Evolutionary conservation across 1,140 invertebrate species (phyloP), one percentile per base, ranked within the genome.

Genomic region (Philopotamus ludificatus): DNA sequence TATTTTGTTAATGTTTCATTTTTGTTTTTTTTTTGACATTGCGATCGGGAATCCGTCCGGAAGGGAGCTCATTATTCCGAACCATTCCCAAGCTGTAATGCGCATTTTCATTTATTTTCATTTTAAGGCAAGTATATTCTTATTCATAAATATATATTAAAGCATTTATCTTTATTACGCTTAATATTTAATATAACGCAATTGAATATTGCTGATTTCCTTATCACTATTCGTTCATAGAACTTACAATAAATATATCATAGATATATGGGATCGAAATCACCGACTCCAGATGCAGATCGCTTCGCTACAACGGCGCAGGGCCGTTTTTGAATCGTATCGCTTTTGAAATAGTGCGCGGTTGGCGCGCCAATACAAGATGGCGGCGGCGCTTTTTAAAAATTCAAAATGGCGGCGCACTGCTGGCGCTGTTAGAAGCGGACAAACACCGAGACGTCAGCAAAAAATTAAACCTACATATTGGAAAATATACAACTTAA

Each of bases 191-290:
- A n/a, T n/a, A n/a, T n/a, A 26, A 18, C 25, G 44, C 54, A 63
- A 65, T 54, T 62, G 53, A n/a, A 67, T 65, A 65, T 70, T 67
- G 61, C 59, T 70, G n/a, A n/a, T n/a, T n/a, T 64, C 66, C 20
- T 21, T 69, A 55, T 69, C 51, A 69, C 63, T 68, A 75, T 74
- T 85, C 83, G 91, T 93, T 93, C 90, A 93, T 90, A 90, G 90
- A 93, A 93, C 91, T 88, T 93, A 92, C 90, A 80, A 83, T 81
- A 86, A 87, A 92, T 93, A 93, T 92, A 93, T 92, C 91, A 92
- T 92, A 92, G 91, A 92, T 93, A 93, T 93, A 93, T 92, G 89
- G 89, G 89, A 90, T 86, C 87, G 86, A 90, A 86, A 88, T 87
- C 87, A 86, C 85, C 83, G 81, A 80, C 79, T 79, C 81, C 84